phyloP scores from a whole-genome alignment of 2,113 vertebrate species.

The Malurus alboscapulatus region DNA sequence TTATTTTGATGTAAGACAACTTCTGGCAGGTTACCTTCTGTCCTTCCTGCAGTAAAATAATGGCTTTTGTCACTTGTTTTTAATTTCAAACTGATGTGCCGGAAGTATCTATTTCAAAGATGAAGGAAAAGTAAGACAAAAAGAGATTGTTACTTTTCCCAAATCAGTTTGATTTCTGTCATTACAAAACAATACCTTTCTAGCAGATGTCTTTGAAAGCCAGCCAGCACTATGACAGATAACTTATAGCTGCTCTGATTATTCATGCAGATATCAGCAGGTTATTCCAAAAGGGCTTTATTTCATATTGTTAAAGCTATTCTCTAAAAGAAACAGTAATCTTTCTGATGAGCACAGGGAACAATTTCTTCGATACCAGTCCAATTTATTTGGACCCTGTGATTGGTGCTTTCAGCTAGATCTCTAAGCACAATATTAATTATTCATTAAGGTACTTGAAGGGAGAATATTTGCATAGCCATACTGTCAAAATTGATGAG shows the following conservation, averaged over 20 bases:
- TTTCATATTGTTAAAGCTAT: conserved; percentile 66
- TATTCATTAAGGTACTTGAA: conserved; percentile 73
- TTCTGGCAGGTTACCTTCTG: conserved; percentile 8
- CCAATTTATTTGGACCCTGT: conserved; percentile 69
- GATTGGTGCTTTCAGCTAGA: conserved; percentile 70
- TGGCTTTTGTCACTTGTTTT: conserved; percentile 31
- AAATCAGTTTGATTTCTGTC: conserved; percentile 64
- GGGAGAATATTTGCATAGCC: conserved; percentile 70
- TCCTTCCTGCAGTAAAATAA: conserved; percentile 36
- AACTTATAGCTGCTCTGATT: conserved; percentile 66
- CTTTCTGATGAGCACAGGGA: conserved; percentile 69
- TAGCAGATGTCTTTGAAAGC: conserved; percentile 56
- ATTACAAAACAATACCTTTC: conserved; percentile 61
- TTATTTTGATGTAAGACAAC: background rate
- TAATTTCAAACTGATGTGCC: conserved; percentile 21
- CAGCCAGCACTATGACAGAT: conserved; percentile 51
- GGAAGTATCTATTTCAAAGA: conserved; percentile 53
- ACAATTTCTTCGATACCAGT: conserved; percentile 71
- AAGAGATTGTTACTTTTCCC: conserved; percentile 35
- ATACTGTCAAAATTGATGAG: conserved; percentile 70
- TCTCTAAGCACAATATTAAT: conserved; percentile 75
- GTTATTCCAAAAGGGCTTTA: conserved; percentile 68
- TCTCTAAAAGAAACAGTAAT: conserved; percentile 75
- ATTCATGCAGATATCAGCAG: conserved; percentile 68
- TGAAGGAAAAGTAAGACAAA: conserved; percentile 41